phyloP scores from a whole-genome alignment of 2,113 vertebrate species.

The Mustelus asterias region DNA sequence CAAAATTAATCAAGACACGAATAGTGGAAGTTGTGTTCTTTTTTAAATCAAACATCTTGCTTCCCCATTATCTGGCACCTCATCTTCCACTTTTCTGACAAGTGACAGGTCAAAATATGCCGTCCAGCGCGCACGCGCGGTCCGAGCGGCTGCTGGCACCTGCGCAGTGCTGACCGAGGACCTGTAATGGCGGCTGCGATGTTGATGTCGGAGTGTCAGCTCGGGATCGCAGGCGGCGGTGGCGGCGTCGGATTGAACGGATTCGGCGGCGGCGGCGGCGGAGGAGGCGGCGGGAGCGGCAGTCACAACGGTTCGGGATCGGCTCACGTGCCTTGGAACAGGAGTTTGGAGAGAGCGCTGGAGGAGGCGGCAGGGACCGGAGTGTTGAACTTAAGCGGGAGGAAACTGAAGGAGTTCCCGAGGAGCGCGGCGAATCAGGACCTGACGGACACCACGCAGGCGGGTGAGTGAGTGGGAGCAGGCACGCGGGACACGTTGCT shows the following conservation, averaged over 20 bases:
- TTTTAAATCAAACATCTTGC: not conserved
- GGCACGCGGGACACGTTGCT: not conserved
- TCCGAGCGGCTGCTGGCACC: not conserved
- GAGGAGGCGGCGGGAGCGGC: slow-evolving; percentile 43
- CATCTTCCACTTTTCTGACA: not conserved
- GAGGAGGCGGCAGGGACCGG: slow-evolving; percentile 87
- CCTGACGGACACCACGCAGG: slow-evolving; percentile 87
- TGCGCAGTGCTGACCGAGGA: slow-evolving; percentile 43
- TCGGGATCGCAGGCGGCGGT: slow-evolving; percentile 52
- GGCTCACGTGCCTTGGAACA: slow-evolving; percentile 79
- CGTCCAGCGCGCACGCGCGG: slow-evolving; percentile 37
- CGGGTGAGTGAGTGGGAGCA: slow-evolving; percentile 67
- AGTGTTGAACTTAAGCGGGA: slow-evolving; percentile 84
- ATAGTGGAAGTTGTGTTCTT: not conserved
- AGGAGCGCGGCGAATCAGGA: slow-evolving; percentile 86
- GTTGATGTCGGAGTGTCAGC: slow-evolving; percentile 53
- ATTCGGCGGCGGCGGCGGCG: slow-evolving; percentile 42
- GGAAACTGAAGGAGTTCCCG: slow-evolving; percentile 97
- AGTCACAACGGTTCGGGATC: slow-evolving; percentile 48
- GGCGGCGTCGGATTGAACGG: not conserved
- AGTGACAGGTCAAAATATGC: too few relatives aligned
- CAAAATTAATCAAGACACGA: not conserved
- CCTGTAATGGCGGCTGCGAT: slow-evolving; percentile 83
- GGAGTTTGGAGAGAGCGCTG: slow-evolving; percentile 82
- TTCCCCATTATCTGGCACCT: not conserved